A percentile compares a stretch with the other conserved stretches of the same genome.
phyloP scores from a whole-genome alignment of 2,113 vertebrate genomes.

The Pontoporia blainvillei region DNA sequence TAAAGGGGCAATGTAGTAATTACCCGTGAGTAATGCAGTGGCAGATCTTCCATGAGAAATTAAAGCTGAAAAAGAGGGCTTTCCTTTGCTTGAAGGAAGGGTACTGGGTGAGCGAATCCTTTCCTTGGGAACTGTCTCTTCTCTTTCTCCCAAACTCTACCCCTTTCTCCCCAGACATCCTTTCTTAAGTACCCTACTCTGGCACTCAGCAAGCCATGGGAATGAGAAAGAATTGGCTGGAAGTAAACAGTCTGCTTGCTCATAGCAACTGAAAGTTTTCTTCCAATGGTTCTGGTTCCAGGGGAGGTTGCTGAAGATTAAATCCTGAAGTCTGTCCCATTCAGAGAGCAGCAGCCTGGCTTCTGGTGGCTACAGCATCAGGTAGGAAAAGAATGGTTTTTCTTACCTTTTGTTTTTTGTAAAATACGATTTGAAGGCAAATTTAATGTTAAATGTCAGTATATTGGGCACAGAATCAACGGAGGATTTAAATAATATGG shows the following conservation, averaged over 20 bases:
- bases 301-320: conserved; percentile 56
- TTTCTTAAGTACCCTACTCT: not conserved
- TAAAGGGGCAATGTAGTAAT: conserved; percentile 62
- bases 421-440: not conserved
- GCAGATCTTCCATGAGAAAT: conserved; percentile 60
- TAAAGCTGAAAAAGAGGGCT: conserved; percentile 59
- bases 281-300: conserved; percentile 61
- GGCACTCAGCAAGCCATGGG: not conserved
- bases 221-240: conserved; percentile 36
- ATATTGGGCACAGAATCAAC: not conserved
- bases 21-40: conserved; percentile 73
- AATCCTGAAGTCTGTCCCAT: not conserved
- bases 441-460: not conserved
- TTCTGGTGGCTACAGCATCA: conserved; percentile 69
- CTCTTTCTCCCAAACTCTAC: not conserved
- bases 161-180: not conserved
- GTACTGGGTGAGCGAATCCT: conserved; percentile 11
- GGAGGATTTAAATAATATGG: not conserved
- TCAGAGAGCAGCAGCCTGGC: conserved; percentile 7
- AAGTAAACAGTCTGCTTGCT: not conserved
- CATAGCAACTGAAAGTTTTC: conserved; percentile 31
- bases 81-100: conserved; percentile 34
- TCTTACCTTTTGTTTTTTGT: conserved; percentile 8
- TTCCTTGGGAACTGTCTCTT: not conserved
- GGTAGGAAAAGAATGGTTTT: conserved; percentile 65